A percentile compares a stretch with the other conserved stretches of the same genome.
Conservation (phyloP, 2,888 invertebrate genomes). For the Aquatica leii region DNA sequence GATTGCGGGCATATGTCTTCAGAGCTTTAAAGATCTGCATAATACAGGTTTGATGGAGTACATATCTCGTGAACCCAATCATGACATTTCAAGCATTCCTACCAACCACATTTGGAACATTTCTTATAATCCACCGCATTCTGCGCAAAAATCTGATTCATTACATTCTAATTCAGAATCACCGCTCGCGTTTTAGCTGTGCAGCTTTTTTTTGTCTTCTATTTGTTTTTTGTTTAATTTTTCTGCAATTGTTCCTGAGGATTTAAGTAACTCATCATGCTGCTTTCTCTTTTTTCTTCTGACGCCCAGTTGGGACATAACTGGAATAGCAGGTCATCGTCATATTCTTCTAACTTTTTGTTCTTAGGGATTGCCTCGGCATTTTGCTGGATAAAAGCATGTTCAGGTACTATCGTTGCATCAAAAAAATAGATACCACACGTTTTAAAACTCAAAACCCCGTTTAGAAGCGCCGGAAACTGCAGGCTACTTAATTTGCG, state of each 20-base stretch:
- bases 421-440: too few species aligned
- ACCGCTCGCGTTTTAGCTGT: constrained; percentile 3
- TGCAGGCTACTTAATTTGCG: background rate
- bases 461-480: too few species aligned
- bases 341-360: constrained; percentile 4
- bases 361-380: constrained; percentile 2
- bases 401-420: constrained; percentile 2
- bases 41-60: background rate
- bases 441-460: too few species aligned
- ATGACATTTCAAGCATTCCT: background rate
- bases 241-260: background rate
- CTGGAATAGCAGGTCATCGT: background rate
- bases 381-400: constrained; percentile 9
- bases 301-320: background rate
- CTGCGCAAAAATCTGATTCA: background rate
- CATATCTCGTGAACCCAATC: background rate
- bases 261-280: background rate
- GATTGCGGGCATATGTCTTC: background rate
- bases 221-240: constrained; percentile 1
- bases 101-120: background rate
- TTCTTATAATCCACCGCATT: background rate
- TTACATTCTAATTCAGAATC: background rate
- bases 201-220: constrained; percentile 1
- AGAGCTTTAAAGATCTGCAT: background rate
- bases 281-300: background rate